Evolutionary conservation across 1,140 invertebrate species (phyloP).

Genomic region (Drosophila melanogaster): DNA sequence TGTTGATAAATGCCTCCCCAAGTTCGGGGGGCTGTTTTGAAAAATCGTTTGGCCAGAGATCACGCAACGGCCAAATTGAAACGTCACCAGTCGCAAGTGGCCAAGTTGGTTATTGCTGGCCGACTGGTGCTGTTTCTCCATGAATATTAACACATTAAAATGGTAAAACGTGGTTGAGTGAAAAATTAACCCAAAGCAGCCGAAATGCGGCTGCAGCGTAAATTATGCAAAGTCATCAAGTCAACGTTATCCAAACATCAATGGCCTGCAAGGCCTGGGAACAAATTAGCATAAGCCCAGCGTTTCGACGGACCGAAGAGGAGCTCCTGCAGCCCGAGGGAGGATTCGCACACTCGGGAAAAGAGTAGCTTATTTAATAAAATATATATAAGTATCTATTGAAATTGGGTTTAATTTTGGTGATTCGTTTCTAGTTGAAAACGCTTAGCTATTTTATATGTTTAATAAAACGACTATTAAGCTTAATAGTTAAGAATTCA

Average conservation of each 20-base stretch:
- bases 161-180: constrained; percentile 73
- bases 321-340: constrained; percentile 21
- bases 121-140: constrained; percentile 36
- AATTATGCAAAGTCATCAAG: constrained; percentile 82
- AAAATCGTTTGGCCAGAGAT: constrained; percentile 56
- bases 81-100: constrained; percentile 60
- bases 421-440: too few species aligned
- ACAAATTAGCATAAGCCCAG: constrained; percentile 78
- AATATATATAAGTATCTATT: too few species aligned
- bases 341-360: constrained; percentile 10
- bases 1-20: constrained; percentile 42
- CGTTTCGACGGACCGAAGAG: constrained; percentile 29
- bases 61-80: constrained; percentile 64
- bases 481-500: too few species aligned
- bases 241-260: constrained; percentile 81
- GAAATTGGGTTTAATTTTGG: too few species aligned
- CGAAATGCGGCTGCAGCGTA: constrained; percentile 59
- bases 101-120: constrained; percentile 28
- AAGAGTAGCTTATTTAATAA: not conserved
- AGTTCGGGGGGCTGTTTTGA: constrained; percentile 36
- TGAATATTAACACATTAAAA: constrained; percentile 80
- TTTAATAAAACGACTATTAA: too few species aligned
- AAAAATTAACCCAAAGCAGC: constrained; percentile 72
- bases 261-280: constrained; percentile 63
- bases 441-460: too few species aligned